Evolutionary conservation across 2,888 invertebrate genomes (phyloP).

Genomic region (Mechanitis messenoides): DNA sequence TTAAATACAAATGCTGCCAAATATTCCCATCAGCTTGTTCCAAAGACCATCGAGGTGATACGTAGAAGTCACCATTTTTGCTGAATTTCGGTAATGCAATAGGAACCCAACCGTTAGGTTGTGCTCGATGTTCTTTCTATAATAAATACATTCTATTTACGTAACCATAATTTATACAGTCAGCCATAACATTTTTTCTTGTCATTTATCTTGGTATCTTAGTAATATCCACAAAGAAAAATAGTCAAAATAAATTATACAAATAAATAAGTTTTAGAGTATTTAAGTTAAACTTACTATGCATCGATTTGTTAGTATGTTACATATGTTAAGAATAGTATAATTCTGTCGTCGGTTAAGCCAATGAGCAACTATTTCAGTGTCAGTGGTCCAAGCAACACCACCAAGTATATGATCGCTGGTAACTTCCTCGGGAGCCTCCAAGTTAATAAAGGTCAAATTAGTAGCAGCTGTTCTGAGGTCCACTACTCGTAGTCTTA

Average conservation of each 20-base stretch:
- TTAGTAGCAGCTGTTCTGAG: slow-evolving; percentile 47
- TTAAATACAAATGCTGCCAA: slow-evolving; percentile 70
- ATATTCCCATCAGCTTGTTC: slow-evolving; percentile 59
- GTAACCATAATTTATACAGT: no score
- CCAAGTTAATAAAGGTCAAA: slow-evolving; percentile 43
- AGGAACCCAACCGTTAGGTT: slow-evolving; percentile 83
- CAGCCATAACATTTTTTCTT: not conserved
- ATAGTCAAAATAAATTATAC: not conserved
- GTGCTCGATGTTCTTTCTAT: slow-evolving; percentile 69
- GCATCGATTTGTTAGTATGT: slow-evolving; percentile 46
- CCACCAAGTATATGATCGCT: slow-evolving; percentile 81
- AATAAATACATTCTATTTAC: slow-evolving; percentile 31
- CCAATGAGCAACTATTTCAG: slow-evolving; percentile 84
- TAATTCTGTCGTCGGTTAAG: slow-evolving; percentile 90
- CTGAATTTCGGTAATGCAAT: slow-evolving; percentile 76
- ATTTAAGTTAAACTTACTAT: slow-evolving; percentile 42
- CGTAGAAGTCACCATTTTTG: slow-evolving; percentile 56
- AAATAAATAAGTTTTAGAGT: not conserved
- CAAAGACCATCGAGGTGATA: slow-evolving; percentile 62
- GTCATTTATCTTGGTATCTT: not conserved
- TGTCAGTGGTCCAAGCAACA: slow-evolving; percentile 83
- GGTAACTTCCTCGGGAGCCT: slow-evolving; percentile 71
- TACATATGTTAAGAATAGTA: slow-evolving; percentile 78
- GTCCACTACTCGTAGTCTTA: slow-evolving; percentile 79
- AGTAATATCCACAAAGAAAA: no score